Conservation (phyloP, 2,113 vertebrate species). For the Motacilla alba region DNA sequence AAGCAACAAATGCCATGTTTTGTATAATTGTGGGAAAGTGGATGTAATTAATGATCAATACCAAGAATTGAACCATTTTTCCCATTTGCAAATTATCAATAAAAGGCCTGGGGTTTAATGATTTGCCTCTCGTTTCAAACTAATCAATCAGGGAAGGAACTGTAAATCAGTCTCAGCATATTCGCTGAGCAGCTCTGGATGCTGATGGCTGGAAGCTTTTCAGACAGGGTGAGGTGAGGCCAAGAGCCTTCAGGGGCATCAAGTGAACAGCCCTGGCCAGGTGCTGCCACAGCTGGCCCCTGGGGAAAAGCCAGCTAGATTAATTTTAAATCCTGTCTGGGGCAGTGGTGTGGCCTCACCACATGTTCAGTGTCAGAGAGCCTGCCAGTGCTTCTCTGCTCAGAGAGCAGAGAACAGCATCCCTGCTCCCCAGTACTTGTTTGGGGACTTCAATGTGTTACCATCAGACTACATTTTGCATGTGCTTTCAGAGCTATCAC, state of each 20-base stretch:
- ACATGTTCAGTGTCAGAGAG: neutral
- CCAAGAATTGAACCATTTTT: neutral
- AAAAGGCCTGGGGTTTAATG: neutral
- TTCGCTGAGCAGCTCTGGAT: neutral
- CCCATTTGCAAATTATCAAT: neutral
- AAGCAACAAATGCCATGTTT: neutral
- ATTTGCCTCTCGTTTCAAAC: neutral
- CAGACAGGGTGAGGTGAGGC: accelerated
- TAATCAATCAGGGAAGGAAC: neutral
- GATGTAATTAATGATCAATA: neutral
- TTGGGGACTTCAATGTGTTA: accelerated
- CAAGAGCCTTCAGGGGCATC: neutral
- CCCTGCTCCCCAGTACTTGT: neutral
- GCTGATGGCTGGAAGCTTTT: neutral
- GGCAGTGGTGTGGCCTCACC: neutral
- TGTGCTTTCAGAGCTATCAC: neutral
- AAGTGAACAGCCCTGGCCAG: neutral
- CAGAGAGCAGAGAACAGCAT: neutral
- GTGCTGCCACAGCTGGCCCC: neutral
- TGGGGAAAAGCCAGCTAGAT: neutral
- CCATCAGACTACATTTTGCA: accelerated
- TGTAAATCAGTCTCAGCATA: neutral
- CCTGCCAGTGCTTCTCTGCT: neutral
- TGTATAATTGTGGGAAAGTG: neutral
- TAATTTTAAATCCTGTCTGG: neutral